phyloP scores from a whole-genome alignment of 1,140 invertebrate genomes.

The Sinonovacula constricta region DNA sequence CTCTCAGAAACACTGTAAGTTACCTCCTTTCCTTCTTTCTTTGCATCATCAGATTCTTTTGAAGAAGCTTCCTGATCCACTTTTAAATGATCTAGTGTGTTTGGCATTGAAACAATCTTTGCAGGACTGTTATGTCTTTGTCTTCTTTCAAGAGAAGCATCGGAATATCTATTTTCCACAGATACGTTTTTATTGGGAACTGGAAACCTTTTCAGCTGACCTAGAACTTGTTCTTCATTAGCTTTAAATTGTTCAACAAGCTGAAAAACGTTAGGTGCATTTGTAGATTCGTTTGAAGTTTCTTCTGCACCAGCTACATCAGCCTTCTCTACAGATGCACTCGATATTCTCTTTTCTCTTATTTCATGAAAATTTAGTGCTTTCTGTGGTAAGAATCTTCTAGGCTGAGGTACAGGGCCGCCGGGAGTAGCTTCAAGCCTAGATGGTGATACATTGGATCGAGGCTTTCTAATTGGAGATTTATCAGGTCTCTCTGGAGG shows the following conservation, averaged over 20 bases:
- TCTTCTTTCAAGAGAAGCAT: not conserved
- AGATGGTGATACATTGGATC: constrained; percentile 7
- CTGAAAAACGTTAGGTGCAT: not conserved
- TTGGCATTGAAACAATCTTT: not conserved
- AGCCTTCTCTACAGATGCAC: not conserved
- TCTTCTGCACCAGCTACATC: not conserved
- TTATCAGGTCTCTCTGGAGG: constrained; percentile 6
- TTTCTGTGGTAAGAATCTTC: not conserved
- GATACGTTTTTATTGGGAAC: not conserved
- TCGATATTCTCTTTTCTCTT: not conserved
- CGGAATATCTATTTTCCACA: not conserved
- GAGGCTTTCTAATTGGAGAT: constrained; percentile 10
- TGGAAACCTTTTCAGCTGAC: not conserved
- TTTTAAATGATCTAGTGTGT: too few relatives aligned
- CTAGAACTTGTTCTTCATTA: not conserved
- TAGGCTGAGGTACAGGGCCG: constrained; percentile 3
- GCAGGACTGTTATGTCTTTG: constrained; percentile 3
- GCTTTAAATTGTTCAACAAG: not conserved
- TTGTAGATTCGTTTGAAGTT: not conserved
- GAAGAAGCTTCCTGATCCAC: too few relatives aligned
- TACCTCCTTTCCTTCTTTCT: not conserved
- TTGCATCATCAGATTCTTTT: constrained; percentile 21
- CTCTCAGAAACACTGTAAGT: constrained; percentile 44
- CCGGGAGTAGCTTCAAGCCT: not conserved
- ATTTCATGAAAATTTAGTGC: not conserved